phyloP scores from a whole-genome alignment of 2,888 invertebrate species.

The Byasa hedistus region DNA sequence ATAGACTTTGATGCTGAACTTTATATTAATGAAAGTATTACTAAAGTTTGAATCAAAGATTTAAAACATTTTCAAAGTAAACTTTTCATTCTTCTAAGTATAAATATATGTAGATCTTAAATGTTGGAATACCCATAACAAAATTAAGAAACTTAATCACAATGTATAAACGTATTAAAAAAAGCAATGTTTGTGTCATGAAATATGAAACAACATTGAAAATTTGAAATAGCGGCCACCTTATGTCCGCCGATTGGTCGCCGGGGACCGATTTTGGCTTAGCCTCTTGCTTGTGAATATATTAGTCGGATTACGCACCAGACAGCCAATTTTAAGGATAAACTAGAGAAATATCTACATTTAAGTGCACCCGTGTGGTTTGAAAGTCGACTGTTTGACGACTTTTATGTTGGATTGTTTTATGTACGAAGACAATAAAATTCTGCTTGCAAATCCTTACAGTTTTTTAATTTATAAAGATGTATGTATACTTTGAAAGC shows the following conservation, averaged over 20 bases:
- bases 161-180: too few relatives aligned
- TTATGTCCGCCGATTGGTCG: constrained; percentile 60
- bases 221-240: constrained; percentile 49
- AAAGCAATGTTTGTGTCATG: neutral
- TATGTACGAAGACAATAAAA: neutral
- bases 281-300: constrained; percentile 76
- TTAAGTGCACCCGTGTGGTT: constrained; percentile 52
- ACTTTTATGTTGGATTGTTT: constrained; percentile 6
- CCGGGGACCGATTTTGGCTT: constrained; percentile 55
- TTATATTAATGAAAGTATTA: too few relatives aligned
- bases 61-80: too few relatives aligned
- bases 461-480: too few relatives aligned
- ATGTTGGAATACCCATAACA: too few relatives aligned
- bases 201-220: constrained; percentile 28
- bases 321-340: constrained; percentile 63
- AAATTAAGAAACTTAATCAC: too few relatives aligned
- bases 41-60: too few relatives aligned
- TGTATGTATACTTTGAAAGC: too few relatives aligned
- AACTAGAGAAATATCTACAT: constrained; percentile 61
- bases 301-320: constrained; percentile 64
- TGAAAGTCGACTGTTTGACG: constrained; percentile 1
- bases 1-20: too few relatives aligned
- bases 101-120: too few relatives aligned
- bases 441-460: too few relatives aligned
- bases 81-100: too few relatives aligned